A percentile compares a stretch with the other conserved stretches of the same genome.
phyloP scores from a whole-genome alignment of 2,797 vertebrate species.

The Acanthopagrus latus region DNA sequence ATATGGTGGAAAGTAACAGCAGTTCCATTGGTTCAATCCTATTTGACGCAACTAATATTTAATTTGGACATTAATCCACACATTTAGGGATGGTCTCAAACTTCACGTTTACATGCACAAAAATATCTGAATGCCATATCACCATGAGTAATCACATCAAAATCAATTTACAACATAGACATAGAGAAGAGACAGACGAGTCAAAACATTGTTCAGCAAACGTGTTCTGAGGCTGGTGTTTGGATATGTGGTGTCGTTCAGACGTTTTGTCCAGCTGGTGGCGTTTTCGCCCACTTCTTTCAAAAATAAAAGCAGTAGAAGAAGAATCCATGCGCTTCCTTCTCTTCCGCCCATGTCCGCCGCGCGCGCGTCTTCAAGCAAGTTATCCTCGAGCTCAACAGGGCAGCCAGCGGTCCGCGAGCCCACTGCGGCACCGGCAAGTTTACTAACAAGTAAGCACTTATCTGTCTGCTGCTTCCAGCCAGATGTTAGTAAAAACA shows the following conservation, averaged over 20 bases:
- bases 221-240: neutral
- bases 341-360: too few relatives aligned
- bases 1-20: neutral
- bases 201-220: neutral
- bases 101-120: neutral
- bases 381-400: neutral
- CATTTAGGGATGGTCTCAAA: neutral
- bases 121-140: neutral
- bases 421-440: neutral
- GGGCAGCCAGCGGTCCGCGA: neutral
- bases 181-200: neutral
- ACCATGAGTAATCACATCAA: too few relatives aligned
- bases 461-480: accelerated
- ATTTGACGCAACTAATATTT: neutral
- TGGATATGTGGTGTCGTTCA: neutral
- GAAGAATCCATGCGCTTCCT: neutral
- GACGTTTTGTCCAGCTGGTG: constrained; percentile 9
- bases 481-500: too few relatives aligned
- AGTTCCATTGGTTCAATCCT: neutral
- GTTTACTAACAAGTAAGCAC: constrained; percentile 26
- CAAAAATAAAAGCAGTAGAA: neutral
- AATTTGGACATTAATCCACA: neutral
- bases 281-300: neutral
- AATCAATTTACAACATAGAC: too few relatives aligned
- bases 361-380: constrained; percentile 2